Evolutionary conservation across 2,113 vertebrate genomes (phyloP).

Genomic region (Cebus imitator): DNA sequence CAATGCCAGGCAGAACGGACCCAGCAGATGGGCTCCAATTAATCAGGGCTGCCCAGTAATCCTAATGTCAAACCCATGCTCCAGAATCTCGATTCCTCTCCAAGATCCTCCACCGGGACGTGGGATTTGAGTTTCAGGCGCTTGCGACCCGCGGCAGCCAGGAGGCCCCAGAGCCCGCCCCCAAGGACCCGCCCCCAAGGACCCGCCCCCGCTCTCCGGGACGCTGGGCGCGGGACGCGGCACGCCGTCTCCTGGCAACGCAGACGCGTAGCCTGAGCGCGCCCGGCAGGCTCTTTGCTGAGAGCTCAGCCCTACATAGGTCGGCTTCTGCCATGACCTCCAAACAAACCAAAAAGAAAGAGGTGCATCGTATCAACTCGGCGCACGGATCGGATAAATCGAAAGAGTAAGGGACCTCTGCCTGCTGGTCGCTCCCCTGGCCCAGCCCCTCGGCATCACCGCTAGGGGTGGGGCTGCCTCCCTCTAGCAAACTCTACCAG

Average conservation of each 20-base stretch:
- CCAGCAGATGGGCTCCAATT: background rate
- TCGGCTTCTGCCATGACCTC: conserved; percentile 68
- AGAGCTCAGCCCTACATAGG: rapidly evolving
- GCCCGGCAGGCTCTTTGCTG: rapidly evolving
- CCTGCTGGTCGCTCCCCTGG: background rate
- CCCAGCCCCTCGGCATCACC: too few species aligned
- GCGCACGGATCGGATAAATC: conserved; percentile 80
- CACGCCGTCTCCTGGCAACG: conserved; percentile 70
- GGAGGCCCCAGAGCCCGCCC: rapidly evolving
- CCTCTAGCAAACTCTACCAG: background rate
- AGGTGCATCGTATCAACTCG: conserved; percentile 81
- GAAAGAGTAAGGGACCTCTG: conserved; percentile 84
- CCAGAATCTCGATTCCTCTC: background rate
- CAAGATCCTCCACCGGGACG: rapidly evolving
- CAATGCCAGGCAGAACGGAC: background rate
- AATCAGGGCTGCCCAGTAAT: background rate
- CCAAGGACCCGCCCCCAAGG: too few species aligned
- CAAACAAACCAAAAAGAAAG: conserved; percentile 84
- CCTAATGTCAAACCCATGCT: background rate
- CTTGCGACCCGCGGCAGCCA: rapidly evolving
- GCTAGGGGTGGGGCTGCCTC: background rate
- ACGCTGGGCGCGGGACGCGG: rapidly evolving
- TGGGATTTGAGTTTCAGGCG: rapidly evolving
- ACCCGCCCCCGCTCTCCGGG: too few species aligned
- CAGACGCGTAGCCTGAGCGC: background rate